Percentiles rank a stretch among this genome's conserved stretches.
phyloP scores from a whole-genome alignment of 1,140 invertebrate genomes.

The Leptinotarsa undecemlineata region DNA sequence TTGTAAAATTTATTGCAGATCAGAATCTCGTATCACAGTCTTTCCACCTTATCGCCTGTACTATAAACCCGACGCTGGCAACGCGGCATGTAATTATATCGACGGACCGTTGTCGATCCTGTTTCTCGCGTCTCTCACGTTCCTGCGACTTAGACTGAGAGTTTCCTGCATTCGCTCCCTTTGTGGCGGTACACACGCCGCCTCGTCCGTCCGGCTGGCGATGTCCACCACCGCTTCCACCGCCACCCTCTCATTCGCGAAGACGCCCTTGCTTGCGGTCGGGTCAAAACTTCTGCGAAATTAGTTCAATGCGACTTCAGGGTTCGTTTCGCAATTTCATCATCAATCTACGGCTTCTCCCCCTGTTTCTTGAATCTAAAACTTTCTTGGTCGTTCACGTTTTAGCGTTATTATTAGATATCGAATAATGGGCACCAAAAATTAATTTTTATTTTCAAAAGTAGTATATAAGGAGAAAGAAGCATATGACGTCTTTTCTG shows the following conservation, averaged over 20 bases:
- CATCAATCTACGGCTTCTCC: background rate
- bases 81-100: constrained; percentile 20
- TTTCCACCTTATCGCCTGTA: too few species aligned
- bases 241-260: background rate
- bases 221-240: constrained; percentile 1
- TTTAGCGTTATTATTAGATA: too few species aligned
- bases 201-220: constrained; percentile 12
- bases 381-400: too few species aligned
- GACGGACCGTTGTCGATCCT: background rate
- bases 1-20: too few species aligned
- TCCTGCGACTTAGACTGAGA: constrained; percentile 15
- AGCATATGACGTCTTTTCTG: too few species aligned
- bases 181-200: constrained; percentile 19
- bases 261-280: constrained; percentile 3
- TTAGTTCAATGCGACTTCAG: constrained; percentile 15
- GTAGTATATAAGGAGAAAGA: too few species aligned
- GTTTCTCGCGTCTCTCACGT: constrained; percentile 20
- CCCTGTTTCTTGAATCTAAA: too few species aligned
- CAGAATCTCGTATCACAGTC: too few species aligned
- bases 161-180: background rate
- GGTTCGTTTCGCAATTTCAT: constrained; percentile 8
- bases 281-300: constrained; percentile 16
- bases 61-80: background rate
- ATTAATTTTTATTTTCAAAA: too few species aligned
- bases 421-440: too few species aligned